These are phyloP conservation scores for Opisthocomus hoazin DNA, from an alignment of 2,113 vertebrate species.

Conservation along the genomic window DNA sequence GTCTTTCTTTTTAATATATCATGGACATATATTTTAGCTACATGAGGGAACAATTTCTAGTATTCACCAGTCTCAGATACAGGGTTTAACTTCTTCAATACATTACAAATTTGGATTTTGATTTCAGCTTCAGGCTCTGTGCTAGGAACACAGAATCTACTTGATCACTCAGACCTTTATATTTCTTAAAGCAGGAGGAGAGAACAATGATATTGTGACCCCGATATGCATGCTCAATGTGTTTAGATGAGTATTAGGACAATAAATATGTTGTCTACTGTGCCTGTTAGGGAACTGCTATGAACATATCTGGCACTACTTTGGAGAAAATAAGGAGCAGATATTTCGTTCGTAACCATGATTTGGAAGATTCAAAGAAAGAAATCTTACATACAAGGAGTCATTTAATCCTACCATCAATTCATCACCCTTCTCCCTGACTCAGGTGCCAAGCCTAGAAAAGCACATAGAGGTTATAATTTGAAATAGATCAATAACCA, in stretches of 20 bases:
- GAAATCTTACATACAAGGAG: neutral
- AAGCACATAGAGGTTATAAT: neutral
- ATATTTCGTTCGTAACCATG: neutral
- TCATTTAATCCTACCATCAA: neutral
- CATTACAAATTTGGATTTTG: neutral
- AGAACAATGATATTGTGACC: neutral
- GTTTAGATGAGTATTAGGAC: neutral
- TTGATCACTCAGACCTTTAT: neutral
- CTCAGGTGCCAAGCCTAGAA: neutral
- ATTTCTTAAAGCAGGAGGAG: neutral
- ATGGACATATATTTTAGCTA: neutral
- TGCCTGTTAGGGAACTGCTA: neutral
- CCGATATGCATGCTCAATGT: fast-evolving
- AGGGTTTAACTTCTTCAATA: neutral
- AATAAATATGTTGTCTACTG: neutral
- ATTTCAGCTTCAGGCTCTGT: neutral
- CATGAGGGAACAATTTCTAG: neutral
- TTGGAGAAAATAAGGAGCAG: neutral
- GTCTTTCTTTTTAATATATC: neutral
- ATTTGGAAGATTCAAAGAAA: neutral
- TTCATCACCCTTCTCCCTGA: neutral
- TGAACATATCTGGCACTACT: neutral
- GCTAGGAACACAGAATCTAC: neutral
- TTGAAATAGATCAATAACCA: neutral
- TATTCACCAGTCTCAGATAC: neutral